A percentile compares a stretch with the other conserved stretches of the same genome.
Conservation (phyloP, 2,797 vertebrate genomes). For the Cirrhinus mrigala region DNA sequence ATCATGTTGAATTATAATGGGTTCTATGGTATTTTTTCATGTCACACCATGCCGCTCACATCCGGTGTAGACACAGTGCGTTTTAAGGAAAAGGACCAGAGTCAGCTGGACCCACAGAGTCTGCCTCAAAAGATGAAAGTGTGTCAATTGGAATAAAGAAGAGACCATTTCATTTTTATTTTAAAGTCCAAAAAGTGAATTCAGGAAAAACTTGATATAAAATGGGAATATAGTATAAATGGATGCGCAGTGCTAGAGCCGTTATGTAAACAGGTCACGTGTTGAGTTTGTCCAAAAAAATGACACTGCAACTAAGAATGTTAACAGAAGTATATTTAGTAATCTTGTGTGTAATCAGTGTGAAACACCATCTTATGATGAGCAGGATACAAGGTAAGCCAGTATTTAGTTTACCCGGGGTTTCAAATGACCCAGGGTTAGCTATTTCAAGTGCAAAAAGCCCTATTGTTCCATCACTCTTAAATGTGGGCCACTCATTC, state of each 20-base stretch:
- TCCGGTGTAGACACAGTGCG: no score
- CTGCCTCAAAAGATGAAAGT: not conserved
- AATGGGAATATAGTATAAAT: not conserved
- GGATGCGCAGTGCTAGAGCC: not conserved
- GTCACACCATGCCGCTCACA: no score
- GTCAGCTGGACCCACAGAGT: no score
- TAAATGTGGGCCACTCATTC: not conserved
- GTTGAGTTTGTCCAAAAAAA: not conserved
- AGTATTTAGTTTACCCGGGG: not conserved
- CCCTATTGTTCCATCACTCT: slow-evolving; percentile 7
- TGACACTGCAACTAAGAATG: not conserved
- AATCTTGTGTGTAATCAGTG: not conserved
- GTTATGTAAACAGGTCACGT: no score
- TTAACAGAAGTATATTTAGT: not conserved
- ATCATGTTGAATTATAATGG: no score
- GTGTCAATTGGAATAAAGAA: not conserved
- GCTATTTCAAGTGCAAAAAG: not conserved
- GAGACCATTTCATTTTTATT: not conserved
- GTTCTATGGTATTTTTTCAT: no score
- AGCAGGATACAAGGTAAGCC: not conserved
- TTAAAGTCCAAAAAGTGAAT: not conserved
- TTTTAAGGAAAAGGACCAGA: no score
- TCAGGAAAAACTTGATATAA: not conserved
- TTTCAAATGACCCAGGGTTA: not conserved
- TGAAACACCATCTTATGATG: not conserved